These are phyloP conservation scores for Prunella fulvescens DNA, from an alignment of 2,113 vertebrate genomes.

Conservation along the genomic window DNA sequence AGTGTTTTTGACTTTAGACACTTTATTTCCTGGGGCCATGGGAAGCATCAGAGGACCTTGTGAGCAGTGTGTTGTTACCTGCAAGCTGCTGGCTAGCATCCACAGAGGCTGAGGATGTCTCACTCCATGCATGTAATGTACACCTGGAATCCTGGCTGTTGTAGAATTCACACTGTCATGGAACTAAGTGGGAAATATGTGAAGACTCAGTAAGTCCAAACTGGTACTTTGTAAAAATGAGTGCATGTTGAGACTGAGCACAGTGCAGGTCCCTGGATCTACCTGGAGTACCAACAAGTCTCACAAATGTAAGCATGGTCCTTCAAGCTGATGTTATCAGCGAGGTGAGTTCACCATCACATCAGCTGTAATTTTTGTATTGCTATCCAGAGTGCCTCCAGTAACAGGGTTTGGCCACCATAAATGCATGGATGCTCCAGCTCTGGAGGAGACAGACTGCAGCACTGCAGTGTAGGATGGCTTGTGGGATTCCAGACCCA, in stretches of 20 bases:
- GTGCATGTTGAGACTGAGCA: background rate
- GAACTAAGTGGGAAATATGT: background rate
- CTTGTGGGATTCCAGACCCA: background rate
- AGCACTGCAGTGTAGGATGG: too few species aligned
- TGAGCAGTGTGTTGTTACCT: background rate
- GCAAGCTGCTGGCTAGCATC: background rate
- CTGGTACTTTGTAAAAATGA: background rate
- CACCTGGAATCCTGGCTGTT: background rate
- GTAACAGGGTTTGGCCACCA: background rate
- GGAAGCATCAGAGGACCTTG: background rate
- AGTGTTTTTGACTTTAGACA: background rate
- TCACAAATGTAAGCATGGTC: background rate
- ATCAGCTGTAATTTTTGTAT: background rate
- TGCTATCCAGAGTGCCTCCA: rapidly evolving
- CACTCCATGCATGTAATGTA: rapidly evolving
- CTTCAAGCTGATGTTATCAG: background rate
- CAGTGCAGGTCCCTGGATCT: background rate
- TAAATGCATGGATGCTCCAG: rapidly evolving
- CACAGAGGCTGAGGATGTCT: background rate
- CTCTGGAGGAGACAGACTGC: background rate
- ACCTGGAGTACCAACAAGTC: background rate
- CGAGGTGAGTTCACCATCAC: background rate
- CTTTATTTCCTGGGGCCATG: background rate
- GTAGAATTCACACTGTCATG: background rate
- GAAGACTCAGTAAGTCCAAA: background rate